Evolutionary conservation across 2,797 vertebrate genomes (phyloP), one percentile per base, ranked within the genome.

Genomic region (Carapus acus): DNA sequence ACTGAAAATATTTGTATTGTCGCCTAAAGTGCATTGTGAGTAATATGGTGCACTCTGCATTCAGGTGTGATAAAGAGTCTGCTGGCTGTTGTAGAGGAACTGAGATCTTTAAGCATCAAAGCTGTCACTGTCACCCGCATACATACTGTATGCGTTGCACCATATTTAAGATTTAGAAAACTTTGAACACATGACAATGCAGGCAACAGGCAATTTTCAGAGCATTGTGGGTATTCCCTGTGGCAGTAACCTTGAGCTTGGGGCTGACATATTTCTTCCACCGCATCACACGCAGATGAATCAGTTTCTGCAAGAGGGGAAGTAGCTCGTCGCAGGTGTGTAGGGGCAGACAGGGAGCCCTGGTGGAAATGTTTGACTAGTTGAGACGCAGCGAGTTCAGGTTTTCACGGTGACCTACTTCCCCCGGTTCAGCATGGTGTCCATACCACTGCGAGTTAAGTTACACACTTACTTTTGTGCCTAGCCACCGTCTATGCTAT

Each of bases 381-480:
- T 55, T 41, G 46, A 46, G 57, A 56, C 62, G 62, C 41, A 47
- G 6, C 39, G 46, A 42, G 16, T 69, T 45, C 12, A 31, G 64
- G 39, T 63, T 64, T 58, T 57, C 68, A 62, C 53, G 36, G 15
- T 76, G 77, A 73, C 77, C 77, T 77, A 82, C 65, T 79, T 84
- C 44, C 48, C 52, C 64, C 31, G 15, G 42, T 53, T 67, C 50
- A 41, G 43, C 24, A 37, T 4, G 14, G 34, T 39, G 31, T 34
- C 49, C 11, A 34, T 23, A 24, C 27, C 45, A 2, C 4, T 4
- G 24, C 9, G 14, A 49, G 21, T 22, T 50, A 16, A 20, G 11
- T 21, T 47, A 52, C 49, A 14, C 19, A 6, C 7, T 15, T n/a
- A 24, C 23, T 19, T 47, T 19, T 20, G 14, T 33, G 29, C 59